Conservation (phyloP, 2,113 vertebrate species). For the Ursus arctos region DNA sequence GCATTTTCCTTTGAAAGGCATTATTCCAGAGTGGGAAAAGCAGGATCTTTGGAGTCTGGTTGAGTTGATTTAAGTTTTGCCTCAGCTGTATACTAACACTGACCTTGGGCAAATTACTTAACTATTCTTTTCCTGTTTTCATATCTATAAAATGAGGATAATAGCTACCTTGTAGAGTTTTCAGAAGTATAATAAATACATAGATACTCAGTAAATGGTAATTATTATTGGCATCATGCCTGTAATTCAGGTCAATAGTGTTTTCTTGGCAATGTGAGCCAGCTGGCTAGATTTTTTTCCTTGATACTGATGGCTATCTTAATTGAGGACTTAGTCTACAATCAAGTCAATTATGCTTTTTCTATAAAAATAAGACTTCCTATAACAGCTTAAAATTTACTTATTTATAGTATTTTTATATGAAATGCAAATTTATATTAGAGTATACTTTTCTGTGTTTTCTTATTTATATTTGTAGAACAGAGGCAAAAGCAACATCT, state of each 20-base stretch:
- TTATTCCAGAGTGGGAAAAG: constrained; percentile 20
- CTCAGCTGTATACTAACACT: not conserved
- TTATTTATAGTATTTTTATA: constrained; percentile 16
- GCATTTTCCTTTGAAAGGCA: not conserved
- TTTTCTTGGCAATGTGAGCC: constrained; percentile 27
- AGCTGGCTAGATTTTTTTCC: constrained; percentile 19
- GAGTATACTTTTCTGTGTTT: not conserved
- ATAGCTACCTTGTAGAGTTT: constrained; percentile 55
- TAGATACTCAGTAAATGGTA: constrained; percentile 39
- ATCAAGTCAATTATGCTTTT: not conserved
- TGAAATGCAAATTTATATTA: constrained; percentile 41
- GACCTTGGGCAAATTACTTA: constrained; percentile 25
- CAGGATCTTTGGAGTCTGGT: constrained; percentile 10
- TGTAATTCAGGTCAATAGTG: not conserved
- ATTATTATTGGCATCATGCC: constrained; percentile 26
- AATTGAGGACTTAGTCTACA: constrained; percentile 38
- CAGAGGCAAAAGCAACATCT: not conserved
- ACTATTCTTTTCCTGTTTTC: constrained; percentile 56
- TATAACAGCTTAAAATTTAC: not conserved
- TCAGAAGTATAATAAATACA: constrained; percentile 25
- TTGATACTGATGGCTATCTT: not conserved
- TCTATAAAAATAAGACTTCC: not conserved
- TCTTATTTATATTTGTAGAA: constrained; percentile 21
- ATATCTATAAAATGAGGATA: constrained; percentile 49
- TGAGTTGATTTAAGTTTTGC: not conserved